These are phyloP conservation scores for Tretioscincus oriximinensis DNA, from an alignment of 2,113 vertebrate species.

Conservation along the genomic window DNA sequence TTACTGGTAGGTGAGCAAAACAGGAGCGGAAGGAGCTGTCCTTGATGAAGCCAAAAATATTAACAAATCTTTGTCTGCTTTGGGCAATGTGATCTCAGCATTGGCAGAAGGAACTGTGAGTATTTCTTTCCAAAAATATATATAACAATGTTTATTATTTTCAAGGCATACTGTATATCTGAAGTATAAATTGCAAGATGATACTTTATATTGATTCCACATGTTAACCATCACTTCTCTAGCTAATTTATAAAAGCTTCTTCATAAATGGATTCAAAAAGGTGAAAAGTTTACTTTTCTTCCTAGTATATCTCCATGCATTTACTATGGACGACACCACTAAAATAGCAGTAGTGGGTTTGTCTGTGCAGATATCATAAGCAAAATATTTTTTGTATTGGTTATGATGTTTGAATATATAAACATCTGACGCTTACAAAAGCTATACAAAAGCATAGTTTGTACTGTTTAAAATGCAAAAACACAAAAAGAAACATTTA, in stretches of 20 bases:
- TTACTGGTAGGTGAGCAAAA: slow-evolving; percentile 92
- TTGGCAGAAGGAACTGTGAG: slow-evolving; percentile 93
- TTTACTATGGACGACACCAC: background rate
- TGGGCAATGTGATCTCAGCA: slow-evolving; percentile 96
- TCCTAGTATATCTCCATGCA: background rate
- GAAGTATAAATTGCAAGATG: background rate
- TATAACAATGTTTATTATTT: background rate
- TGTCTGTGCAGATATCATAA: background rate
- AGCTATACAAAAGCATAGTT: background rate
- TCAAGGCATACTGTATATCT: background rate
- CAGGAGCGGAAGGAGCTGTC: slow-evolving; percentile 93
- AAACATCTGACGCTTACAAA: background rate
- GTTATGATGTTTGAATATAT: background rate
- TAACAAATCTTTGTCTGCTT: slow-evolving; percentile 96
- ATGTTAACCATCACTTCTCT: background rate
- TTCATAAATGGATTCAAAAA: background rate
- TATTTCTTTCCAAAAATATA: slow-evolving; percentile 39
- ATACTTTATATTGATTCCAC: background rate
- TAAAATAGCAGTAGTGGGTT: background rate
- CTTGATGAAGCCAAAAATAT: slow-evolving; percentile 98
- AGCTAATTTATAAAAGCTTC: background rate
- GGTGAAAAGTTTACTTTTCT: background rate
- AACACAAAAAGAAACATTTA: background rate
- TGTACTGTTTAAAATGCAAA: background rate
- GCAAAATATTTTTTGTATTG: too few relatives aligned